Percentiles rank a stretch among this genome's conserved stretches.
phyloP scores from a whole-genome alignment of 1,140 invertebrate genomes.

The Trigoniulus corallinus region DNA sequence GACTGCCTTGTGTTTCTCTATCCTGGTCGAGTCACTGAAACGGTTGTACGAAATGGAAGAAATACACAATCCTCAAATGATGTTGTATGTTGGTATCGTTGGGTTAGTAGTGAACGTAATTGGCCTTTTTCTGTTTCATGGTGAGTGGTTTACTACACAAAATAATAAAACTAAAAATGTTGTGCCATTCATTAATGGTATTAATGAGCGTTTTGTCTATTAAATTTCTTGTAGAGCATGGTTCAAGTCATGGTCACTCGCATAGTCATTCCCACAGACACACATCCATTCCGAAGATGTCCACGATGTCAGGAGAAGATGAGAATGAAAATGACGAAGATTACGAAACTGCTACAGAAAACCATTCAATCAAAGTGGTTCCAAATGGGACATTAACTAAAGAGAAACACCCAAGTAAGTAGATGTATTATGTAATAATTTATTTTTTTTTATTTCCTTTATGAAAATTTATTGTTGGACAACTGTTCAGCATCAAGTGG shows the following conservation, averaged over 20 bases:
- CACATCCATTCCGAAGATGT: neutral
- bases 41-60: conserved; percentile 65
- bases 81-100: conserved; percentile 56
- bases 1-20: conserved; percentile 82
- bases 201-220: conserved; percentile 5
- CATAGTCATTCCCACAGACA: conserved; percentile 11
- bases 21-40: conserved; percentile 75
- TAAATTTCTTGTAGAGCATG: conserved; percentile 33
- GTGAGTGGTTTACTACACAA: conserved; percentile 33
- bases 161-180: neutral
- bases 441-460: conserved; percentile 1
- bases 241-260: conserved; percentile 15
- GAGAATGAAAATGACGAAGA: conserved; percentile 5
- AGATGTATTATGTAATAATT: neutral
- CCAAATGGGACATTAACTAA: neutral
- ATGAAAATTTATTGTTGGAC: neutral
- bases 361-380: neutral
- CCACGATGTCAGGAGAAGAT: conserved; percentile 4
- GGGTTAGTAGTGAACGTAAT: conserved; percentile 69
- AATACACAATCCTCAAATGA: conserved; percentile 59
- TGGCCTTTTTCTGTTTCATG: conserved; percentile 63
- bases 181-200: neutral
- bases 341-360: neutral
- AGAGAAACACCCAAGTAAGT: neutral
- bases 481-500: conserved; percentile 18